Evolutionary conservation across 2,888 invertebrate species (phyloP), one percentile per base, ranked within the genome.

Genomic region (Parnassius apollo): DNA sequence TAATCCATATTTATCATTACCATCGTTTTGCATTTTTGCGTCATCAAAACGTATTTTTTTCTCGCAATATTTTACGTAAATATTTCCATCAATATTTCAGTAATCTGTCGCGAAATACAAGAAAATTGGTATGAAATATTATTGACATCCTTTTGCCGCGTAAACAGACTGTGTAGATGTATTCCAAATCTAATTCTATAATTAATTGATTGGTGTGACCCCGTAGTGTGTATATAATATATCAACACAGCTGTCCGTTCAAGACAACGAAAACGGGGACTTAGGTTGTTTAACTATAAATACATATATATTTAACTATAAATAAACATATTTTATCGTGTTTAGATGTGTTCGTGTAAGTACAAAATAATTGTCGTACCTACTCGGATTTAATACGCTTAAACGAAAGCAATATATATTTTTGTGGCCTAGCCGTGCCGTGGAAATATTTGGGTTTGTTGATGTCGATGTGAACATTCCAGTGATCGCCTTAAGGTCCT

Each of bases 221-320:
- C 84, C 83, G 80, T 85, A 85, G 83, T 48, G 35, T 48, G 13
- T 13, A 70, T 76, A 72, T 76, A 18, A 18, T 18, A 18, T 18
- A 18, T 75, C 59, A 83, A 81, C 81, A 72, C 79, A 78, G 77
- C 86, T 85, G 86, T 91, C 91, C 91, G 84, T 80, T 75, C 75
- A 77, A 85, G 78, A 90, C 91, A 91, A 91, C 91, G 91, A 91
- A 89, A 80, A 81, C 86, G 85, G 86, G 82, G 86, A 83, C 75
- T 77, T 86, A 85, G 90, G 90, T 89, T 88, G 90, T 91, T 88
- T 73, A 75, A 22, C 25, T 56, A 46, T 56, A 11, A 11, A 46
- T 46, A 22, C 46, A 58, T 51, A 59, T 59, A 51, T 45, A 52
- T 76, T 73, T 75, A 71, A 51, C 56, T 50, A 46, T 59, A 18